Base-by-base conservation (phyloP, 2,113 vertebrate species). In the Acrocephalus arundinaceus region DNA sequence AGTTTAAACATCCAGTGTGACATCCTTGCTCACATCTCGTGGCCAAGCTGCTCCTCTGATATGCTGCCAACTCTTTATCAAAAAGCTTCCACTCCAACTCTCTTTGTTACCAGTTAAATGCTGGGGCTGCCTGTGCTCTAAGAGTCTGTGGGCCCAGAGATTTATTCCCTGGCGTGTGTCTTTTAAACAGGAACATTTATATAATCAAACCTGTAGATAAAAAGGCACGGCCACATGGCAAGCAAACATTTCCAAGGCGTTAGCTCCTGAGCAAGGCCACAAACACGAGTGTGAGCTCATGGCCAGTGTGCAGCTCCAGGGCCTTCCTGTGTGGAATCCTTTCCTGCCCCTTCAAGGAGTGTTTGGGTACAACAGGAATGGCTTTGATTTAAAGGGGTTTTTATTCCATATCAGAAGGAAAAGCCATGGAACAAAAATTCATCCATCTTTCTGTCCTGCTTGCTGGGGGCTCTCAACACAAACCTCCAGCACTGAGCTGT, bases 121-220 rank as follows among this genome's bases (percentile, higher is more conserved):
- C 37, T 27, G 84, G 65, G 84, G 61, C 80, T 92, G 93, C 80
- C 91, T 28, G 5, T 9, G 51, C 89, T 89, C 73, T 27, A 10
- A 66, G 86, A 51, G 52, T 33, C 76, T 33, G 52, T 4, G 28
- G 65, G 89, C 84, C 61, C 48, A 5, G 27, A 51, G 84, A 19
- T 85, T 75, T 31, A 91, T 89, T 92, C 77, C 66, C 62, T 55
- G 58, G 83, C 0, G 1, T 43, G 10, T 10, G 55, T 77, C 82
- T 73, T 83, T 77, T 65, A 93, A 97, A 96, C 87, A 95, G 93
- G 87, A 96, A 96, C 92, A 33, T 74, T 84, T 84, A 63, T 81
- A 46, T 95, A 95, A 90, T 80, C 90, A 86, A 66, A 96, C 2
- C 78, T 37, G 79, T 41, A 83, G 93, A 93, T 88, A 20, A 91